Evolutionary conservation across 2,113 vertebrate species (phyloP).

Genomic region (Junco hyemalis): DNA sequence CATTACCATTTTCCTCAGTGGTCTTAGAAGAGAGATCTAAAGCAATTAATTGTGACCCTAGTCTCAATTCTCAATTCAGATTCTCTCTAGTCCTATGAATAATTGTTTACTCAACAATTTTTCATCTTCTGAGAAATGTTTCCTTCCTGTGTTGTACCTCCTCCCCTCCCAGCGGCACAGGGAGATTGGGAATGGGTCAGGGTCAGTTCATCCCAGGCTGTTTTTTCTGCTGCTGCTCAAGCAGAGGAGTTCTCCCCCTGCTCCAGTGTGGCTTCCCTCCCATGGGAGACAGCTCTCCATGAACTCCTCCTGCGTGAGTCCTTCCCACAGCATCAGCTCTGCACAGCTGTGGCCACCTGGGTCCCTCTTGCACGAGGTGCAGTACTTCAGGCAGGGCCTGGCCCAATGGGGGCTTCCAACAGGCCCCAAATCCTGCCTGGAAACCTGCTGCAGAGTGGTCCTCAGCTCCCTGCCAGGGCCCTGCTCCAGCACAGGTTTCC

Average conservation of each 20-base stretch:
- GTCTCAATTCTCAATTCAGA: too few relatives aligned
- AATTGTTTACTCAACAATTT: neutral
- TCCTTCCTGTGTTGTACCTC: neutral
- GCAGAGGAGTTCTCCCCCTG: neutral
- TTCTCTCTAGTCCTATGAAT: neutral
- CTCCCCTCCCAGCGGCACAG: fast-evolving
- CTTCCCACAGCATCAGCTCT: neutral
- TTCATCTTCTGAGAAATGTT: neutral
- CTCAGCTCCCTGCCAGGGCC: neutral
- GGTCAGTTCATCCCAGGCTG: neutral
- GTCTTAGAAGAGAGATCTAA: neutral
- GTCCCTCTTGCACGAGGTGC: too few relatives aligned
- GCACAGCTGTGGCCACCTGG: neutral
- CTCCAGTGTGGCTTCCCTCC: fast-evolving
- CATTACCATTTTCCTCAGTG: neutral
- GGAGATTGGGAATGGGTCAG: neutral
- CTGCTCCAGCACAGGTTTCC: neutral
- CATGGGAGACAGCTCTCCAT: neutral
- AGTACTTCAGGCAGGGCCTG: neutral
- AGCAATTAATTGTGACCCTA: neutral
- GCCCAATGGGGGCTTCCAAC: neutral
- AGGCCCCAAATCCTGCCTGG: neutral
- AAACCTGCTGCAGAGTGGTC: neutral
- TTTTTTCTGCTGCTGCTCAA: neutral
- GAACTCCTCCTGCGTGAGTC: fast-evolving